phyloP scores from a whole-genome alignment of 2,113 vertebrate genomes.

The Lepus timidus region DNA sequence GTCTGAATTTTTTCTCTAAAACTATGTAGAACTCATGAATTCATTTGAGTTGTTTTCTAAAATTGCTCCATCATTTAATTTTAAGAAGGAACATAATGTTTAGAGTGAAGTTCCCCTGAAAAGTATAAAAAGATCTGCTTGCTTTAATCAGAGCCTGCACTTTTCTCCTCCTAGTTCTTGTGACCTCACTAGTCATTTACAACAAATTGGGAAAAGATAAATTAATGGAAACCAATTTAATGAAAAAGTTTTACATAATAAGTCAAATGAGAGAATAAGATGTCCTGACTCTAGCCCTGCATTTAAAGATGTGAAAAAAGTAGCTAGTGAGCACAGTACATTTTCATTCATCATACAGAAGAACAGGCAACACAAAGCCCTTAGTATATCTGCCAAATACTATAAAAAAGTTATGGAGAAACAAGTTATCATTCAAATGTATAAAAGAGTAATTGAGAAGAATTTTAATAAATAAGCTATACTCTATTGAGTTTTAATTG shows the following conservation, averaged over 20 bases:
- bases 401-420: neutral
- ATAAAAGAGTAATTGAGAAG: neutral
- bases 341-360: slow-evolving; percentile 32
- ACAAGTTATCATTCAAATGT: neutral
- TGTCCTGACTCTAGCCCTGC: neutral
- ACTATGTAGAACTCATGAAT: neutral
- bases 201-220: slow-evolving; percentile 4
- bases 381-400: neutral
- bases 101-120: neutral
- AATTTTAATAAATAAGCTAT: slow-evolving; percentile 18
- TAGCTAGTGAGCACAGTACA: neutral
- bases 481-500: slow-evolving; percentile 35
- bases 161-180: neutral
- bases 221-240: slow-evolving; percentile 31
- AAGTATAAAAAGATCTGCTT: neutral
- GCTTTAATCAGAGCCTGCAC: neutral
- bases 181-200: neutral
- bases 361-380: neutral
- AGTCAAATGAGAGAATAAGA: neutral
- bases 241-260: neutral
- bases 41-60: slow-evolving; percentile 2
- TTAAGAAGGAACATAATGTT: neutral
- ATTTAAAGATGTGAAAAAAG: neutral
- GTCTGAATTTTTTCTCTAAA: neutral
- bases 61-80: slow-evolving; percentile 6